Conservation (phyloP, 2,888 invertebrate genomes). For the Phalera bucephala region DNA sequence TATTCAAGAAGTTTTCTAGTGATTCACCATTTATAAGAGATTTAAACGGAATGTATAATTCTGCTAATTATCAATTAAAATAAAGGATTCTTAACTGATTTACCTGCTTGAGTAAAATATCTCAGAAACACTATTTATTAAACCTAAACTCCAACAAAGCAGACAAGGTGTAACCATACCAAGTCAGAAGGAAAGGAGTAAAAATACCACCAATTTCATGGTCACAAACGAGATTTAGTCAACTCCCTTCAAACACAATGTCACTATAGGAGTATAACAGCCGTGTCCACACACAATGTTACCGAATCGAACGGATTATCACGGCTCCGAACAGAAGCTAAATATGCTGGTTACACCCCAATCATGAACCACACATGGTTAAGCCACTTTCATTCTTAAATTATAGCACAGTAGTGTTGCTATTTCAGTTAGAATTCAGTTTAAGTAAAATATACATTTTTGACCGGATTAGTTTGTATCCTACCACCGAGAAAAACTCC, state of each 20-base stretch:
- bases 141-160: too few relatives aligned
- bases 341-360: conserved; percentile 17
- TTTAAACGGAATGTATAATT: too few relatives aligned
- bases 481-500: neutral
- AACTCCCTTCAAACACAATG: conserved; percentile 21
- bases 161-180: too few relatives aligned
- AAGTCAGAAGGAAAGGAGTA: too few relatives aligned
- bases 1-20: too few relatives aligned
- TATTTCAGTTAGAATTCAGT: too few relatives aligned
- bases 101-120: too few relatives aligned
- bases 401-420: neutral
- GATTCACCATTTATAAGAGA: too few relatives aligned
- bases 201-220: conserved; percentile 23
- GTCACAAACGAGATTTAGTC: conserved; percentile 22
- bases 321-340: conserved; percentile 32
- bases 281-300: conserved; percentile 39
- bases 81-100: too few relatives aligned
- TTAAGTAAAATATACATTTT: neutral
- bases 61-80: too few relatives aligned
- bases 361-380: neutral
- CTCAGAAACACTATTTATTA: too few relatives aligned
- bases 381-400: neutral
- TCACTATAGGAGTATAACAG: conserved; percentile 29
- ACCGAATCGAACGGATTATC: conserved; percentile 46
- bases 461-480: conserved; percentile 2